Evolutionary conservation across 2,797 vertebrate genomes (phyloP).

Genomic region (Myotis daubentonii): DNA sequence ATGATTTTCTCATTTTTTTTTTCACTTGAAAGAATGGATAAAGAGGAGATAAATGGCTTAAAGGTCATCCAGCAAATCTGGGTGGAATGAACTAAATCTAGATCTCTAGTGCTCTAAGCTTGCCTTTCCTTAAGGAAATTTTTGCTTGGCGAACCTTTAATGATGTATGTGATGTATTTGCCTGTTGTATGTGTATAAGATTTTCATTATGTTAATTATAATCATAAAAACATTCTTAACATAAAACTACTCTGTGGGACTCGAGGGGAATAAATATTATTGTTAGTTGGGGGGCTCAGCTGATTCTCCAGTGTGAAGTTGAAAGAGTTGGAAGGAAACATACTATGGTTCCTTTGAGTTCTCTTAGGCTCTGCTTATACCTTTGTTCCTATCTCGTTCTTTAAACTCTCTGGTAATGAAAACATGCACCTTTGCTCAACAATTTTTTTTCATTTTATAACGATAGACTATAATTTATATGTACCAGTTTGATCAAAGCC

Average conservation of each 20-base stretch:
- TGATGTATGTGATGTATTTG: neutral
- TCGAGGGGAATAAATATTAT: neutral
- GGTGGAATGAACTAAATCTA: neutral
- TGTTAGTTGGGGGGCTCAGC: neutral
- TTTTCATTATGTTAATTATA: conserved; percentile 31
- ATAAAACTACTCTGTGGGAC: neutral
- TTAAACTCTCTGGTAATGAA: neutral
- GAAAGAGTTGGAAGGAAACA: neutral
- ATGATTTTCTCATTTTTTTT: conserved; percentile 9
- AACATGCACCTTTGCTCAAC: neutral
- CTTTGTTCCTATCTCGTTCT: neutral
- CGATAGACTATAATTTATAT: neutral
- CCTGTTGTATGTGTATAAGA: conserved; percentile 6
- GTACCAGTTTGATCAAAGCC: conserved; percentile 41
- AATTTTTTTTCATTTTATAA: neutral
- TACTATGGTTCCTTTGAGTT: neutral
- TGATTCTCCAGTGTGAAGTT: neutral
- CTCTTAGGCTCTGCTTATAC: neutral
- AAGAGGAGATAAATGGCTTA: neutral
- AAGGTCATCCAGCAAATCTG: neutral
- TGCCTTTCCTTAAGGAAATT: neutral
- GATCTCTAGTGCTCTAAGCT: neutral
- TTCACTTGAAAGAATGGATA: conserved; percentile 38
- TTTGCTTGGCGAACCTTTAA: neutral
- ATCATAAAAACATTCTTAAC: neutral